Evolutionary conservation across 2,888 invertebrate species (phyloP).

Genomic region (Agrotis clavis): DNA sequence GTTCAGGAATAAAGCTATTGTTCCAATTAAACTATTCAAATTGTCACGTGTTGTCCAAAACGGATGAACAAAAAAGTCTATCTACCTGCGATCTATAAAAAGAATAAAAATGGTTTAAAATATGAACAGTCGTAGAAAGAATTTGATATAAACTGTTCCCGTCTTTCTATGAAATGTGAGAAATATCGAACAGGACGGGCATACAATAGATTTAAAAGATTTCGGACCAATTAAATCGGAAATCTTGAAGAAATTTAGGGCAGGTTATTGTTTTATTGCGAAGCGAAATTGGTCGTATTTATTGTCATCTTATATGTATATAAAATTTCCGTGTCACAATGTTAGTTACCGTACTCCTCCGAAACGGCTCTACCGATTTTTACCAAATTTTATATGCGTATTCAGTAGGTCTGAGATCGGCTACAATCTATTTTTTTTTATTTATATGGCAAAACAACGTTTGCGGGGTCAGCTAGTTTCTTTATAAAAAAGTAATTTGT

Average conservation of each 20-base stretch:
- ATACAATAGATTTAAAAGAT: slow-evolving; percentile 59
- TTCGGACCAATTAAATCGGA: slow-evolving; percentile 38
- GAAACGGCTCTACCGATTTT: too few relatives aligned
- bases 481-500: too few relatives aligned
- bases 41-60: slow-evolving; percentile 1
- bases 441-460: too few relatives aligned
- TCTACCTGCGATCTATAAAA: background rate
- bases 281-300: background rate
- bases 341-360: too few relatives aligned
- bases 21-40: slow-evolving; percentile 38
- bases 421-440: too few relatives aligned
- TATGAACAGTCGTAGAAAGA: slow-evolving; percentile 32
- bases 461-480: too few relatives aligned
- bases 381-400: too few relatives aligned
- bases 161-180: slow-evolving; percentile 47
- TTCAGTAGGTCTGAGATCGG: too few relatives aligned
- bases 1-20: slow-evolving; percentile 12
- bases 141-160: slow-evolving; percentile 59
- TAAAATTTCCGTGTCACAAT: too few relatives aligned
- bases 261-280: slow-evolving; percentile 28
- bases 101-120: slow-evolving; percentile 42
- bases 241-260: slow-evolving; percentile 32
- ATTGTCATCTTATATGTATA: too few relatives aligned
- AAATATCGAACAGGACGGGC: slow-evolving; percentile 55
- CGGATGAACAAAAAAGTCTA: background rate